A percentile compares a stretch with the other conserved stretches of the same genome.
Evolutionary conservation across 2,888 invertebrate species (phyloP).

Genomic region (Callosobruchus maculatus): DNA sequence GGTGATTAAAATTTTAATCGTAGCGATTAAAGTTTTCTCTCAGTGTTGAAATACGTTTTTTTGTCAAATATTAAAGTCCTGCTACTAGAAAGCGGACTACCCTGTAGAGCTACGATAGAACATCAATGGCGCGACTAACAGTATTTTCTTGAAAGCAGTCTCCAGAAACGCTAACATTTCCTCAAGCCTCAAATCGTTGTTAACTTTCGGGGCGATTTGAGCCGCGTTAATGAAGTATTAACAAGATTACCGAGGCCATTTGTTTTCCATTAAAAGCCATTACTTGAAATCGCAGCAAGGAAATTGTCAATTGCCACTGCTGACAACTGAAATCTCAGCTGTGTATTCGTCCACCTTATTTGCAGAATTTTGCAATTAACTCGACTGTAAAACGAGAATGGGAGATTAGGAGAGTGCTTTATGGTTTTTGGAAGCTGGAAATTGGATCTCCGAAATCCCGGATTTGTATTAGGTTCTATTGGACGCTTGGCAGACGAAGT

Average conservation of each 20-base stretch:
- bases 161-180: neutral
- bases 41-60: too few species aligned
- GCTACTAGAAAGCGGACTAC: too few species aligned
- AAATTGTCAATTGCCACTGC: neutral
- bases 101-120: too few species aligned
- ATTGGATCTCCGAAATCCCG: neutral
- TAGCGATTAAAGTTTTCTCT: too few species aligned
- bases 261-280: neutral
- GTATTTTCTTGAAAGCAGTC: too few species aligned
- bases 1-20: too few species aligned
- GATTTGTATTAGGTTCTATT: neutral
- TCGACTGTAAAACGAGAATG: neutral
- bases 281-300: neutral
- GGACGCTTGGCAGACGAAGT: neutral
- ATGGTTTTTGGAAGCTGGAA: neutral
- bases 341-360: neutral
- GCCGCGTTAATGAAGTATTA: neutral
- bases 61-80: too few species aligned
- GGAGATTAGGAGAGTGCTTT: neutral
- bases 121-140: too few species aligned
- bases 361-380: neutral
- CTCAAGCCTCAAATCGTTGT: neutral
- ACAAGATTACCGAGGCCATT: neutral
- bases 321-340: neutral
- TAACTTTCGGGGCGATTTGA: neutral